Evolutionary conservation across 1,140 invertebrate species (phyloP), one percentile per base, ranked within the genome.

Genomic region (Zaprionus ghesquierei): DNA sequence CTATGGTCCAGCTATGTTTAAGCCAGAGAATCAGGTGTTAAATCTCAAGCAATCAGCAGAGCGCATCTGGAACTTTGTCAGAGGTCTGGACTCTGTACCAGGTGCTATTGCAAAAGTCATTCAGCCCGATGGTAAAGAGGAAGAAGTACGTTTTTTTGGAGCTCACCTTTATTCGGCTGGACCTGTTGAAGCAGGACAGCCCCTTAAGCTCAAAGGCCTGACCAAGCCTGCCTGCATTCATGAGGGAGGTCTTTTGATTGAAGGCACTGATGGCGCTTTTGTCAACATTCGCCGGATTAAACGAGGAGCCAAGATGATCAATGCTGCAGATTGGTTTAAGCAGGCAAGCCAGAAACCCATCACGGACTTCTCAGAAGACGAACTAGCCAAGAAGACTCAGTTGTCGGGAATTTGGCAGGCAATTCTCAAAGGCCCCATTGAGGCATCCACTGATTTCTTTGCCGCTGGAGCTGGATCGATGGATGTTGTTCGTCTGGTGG

Each of bases 401-500:
- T 92, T 96, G 0, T 92, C 94, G 79, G 90, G 92, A 9, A 95
- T 98, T 23, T 99, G 98, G 98, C 94, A 95, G 66, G 94, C 95
- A 5, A 99, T 99, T 79, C 92, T 99, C 0, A 96, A 95, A 73
- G 93, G 94, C 1, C 94, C 96, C 1, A 94, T 99, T 3, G 94
- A 95, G 2, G 93, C 96, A 2, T 94, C 95, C 1, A 97, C 97
- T 0, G 97, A 99, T 91, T 99, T 99, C 92, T 99, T 99, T 92
- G 95, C 95, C 12, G 95, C 94, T 38, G 98, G 98, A 25, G 98
- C 97, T 20, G 97, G 97, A 0, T 98, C 98, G 9, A 99, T 99
- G 97, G 98, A 99, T 92, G 98, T 99, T 8, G 97, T 98, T 0
- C 94, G 98, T 80, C 92, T 99, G 29, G 95, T 99, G 0, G 98